These are phyloP conservation scores for Dendropsophus ebraccatus DNA, from an alignment of 2,113 vertebrate genomes.

Conservation along the genomic window DNA sequence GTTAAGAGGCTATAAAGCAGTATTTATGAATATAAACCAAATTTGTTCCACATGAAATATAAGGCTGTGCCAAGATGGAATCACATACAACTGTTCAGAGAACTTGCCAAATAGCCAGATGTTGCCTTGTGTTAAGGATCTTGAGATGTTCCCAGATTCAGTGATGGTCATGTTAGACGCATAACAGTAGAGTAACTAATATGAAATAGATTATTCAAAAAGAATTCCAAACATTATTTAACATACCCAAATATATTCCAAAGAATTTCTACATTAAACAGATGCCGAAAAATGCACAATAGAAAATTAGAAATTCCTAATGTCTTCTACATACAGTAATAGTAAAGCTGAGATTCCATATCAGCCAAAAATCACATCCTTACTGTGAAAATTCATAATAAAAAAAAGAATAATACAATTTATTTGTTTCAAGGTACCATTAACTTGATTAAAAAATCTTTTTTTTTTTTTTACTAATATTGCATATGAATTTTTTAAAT, in stretches of 20 bases:
- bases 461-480: no score
- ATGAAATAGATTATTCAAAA: neutral
- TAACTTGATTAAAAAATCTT: no score
- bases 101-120: conserved; percentile 48
- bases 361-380: no score
- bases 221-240: neutral
- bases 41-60: conserved; percentile 40
- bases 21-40: conserved; percentile 15
- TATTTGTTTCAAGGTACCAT: no score
- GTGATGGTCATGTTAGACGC: neutral
- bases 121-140: conserved; percentile 20
- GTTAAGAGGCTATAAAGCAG: conserved; percentile 3
- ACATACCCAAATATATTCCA: no score
- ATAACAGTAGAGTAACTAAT: neutral
- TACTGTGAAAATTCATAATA: no score
- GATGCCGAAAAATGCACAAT: no score
- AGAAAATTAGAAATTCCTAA: no score
- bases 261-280: neutral
- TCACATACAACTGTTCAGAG: conserved; percentile 11
- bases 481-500: no score
- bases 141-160: neutral
- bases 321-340: no score
- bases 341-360: no score
- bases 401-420: no score
- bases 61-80: conserved; percentile 24